Evolutionary conservation across 1,140 invertebrate species (phyloP), one percentile per base, ranked within the genome.

Genomic region (Atta cephalotes): DNA sequence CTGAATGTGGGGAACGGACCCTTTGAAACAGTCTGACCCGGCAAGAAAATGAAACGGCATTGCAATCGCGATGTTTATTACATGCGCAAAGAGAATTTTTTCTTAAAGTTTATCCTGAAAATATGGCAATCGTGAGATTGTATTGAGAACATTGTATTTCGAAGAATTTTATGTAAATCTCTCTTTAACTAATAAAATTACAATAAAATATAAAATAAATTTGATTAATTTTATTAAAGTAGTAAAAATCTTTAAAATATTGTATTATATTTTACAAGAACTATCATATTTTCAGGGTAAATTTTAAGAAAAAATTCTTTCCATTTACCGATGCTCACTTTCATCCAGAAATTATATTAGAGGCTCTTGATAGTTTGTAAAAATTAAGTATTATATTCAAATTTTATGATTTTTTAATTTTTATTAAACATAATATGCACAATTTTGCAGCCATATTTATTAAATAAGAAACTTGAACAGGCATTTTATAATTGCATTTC

Each of bases 1-100:
- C 14, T 58, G 63, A 56, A 68, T 25, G 28, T 68, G 78, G 31
- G 49, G 60, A 80, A 80, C 63, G 21, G 51, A n/a, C 53, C 65
- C 78, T 81, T 58, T n/a, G 49, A 81, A 70, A 70, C 31, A 81
- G 78, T 45, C 62, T 58, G 65, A 70, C 31, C 65, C 65, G 63
- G 9, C 62, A 70, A 66, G 65, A 58, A 81, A 70, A 81, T 68
- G 31, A 81, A 81, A 66, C 31, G 16, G 14, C 49, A 28, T 70
- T 7, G 51, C 49, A 53, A 70, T 71, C 58, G 39, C 31, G 6
- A 7, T 56, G 51, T 71, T 81, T 80, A 56, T 80, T 81, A 16
- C 51, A 56, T 49, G 7, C 35, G 9, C 35, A 7, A 7, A 39
- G 35, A 39, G 0, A 39, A 39, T 39, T 39, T 39, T 39, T 9